phyloP scores from a whole-genome alignment of 1,140 invertebrate genomes.

The Ceratoteleas bidentatus region DNA sequence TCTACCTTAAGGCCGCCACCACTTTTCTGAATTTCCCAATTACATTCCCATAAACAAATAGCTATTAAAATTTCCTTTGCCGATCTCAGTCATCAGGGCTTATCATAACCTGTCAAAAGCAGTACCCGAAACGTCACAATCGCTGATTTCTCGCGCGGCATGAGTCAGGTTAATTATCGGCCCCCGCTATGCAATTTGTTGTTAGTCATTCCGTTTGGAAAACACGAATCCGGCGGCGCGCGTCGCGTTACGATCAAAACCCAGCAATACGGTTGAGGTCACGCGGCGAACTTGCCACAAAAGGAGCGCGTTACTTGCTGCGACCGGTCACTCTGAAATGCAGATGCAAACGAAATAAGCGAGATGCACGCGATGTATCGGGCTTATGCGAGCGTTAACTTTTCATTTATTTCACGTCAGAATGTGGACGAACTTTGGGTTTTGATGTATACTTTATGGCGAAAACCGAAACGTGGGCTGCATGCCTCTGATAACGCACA shows the following conservation, averaged over 20 bases:
- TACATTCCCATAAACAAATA: no score
- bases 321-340: conserved; percentile 43
- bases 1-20: no score
- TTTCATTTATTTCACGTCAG: conserved; percentile 48
- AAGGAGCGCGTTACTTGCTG: conserved; percentile 40
- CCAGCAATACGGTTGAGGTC: conserved; percentile 44
- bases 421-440: no score
- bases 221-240: conserved; percentile 25
- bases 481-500: no score
- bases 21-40: no score
- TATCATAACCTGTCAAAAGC: conserved; percentile 8
- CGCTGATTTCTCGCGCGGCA: conserved; percentile 2
- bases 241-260: conserved; percentile 28
- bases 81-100: no score
- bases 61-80: no score
- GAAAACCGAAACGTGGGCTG: no score
- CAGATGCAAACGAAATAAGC: conserved; percentile 48
- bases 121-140: conserved; percentile 1
- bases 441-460: no score
- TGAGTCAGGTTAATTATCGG: conserved; percentile 31
- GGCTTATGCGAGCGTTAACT: conserved; percentile 33
- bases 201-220: conserved; percentile 49
- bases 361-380: conserved; percentile 14
- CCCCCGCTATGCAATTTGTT: conserved; percentile 19
- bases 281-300: conserved; percentile 53